Evolutionary conservation across 2,888 invertebrate species (phyloP), one percentile per base, ranked within the genome.

Genomic region (Dyspetes luteomarginatus): DNA sequence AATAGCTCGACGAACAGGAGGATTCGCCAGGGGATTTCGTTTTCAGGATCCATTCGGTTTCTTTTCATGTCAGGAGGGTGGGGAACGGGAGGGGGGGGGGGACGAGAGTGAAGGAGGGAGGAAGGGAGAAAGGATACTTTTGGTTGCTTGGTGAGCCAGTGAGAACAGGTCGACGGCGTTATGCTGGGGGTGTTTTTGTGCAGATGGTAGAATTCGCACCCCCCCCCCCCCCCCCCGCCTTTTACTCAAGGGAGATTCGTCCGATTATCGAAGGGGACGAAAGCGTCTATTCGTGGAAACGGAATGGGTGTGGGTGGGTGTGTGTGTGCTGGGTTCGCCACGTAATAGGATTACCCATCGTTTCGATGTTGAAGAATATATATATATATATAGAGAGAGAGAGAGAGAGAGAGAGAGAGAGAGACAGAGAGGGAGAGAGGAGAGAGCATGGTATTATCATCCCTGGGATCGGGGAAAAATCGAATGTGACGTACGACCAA

Each of bases 181-280:
- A n/a, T n/a, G 48, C 48, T 3, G 62, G 43, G 52, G 64, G 43
- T 73, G 64, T 52, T 64, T 73, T 64, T 56, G 79, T 83, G 58
- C 81, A 82, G 83, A 77, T 82, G 82, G 74, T 62, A 73, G 69
- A 72, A 75, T 83, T 82, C 78, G 83, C 78, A 78, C 72, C 73
- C 60, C 60, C 30, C 17, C 24, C 30, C 36, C 36, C 4, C 36
- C 36, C 45, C 28, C 12, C 45, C 64, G 3, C 30, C 36, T 30
- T 43, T 4, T 74, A 9, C 76, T 28, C 24, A 17, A 58, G 67
- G 68, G 58, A 58, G 76, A 78, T 81, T 76, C 72, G 73, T 55
- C 69, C 72, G 82, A 80, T 80, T 67, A 81, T 83, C 75, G 81
- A 74, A 78, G 72, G 78, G 78, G 65, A 60, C 60, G 74, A 12